A percentile compares a stretch with the other conserved stretches of the same genome.
phyloP scores from a whole-genome alignment of 2,888 invertebrate genomes.

The Branchipolynoe longqiensis region DNA sequence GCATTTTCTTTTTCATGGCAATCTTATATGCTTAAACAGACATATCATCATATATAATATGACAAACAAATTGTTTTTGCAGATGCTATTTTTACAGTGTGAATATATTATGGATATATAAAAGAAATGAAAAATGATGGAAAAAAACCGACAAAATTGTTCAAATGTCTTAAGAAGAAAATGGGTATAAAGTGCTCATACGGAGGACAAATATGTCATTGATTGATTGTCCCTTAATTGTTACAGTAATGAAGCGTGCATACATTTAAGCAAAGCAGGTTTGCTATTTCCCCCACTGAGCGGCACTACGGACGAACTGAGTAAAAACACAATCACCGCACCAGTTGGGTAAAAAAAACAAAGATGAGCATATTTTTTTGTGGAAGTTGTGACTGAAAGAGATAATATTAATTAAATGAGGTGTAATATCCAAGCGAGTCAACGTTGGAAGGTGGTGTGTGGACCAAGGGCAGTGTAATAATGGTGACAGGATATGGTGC shows the following conservation, averaged over 20 bases:
- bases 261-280: background rate
- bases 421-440: no score
- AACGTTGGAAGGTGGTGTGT: conserved; percentile 30
- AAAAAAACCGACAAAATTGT: conserved; percentile 47
- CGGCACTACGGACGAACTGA: no score
- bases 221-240: background rate
- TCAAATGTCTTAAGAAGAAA: conserved; percentile 15
- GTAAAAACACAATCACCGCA: no score
- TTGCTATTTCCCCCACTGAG: no score
- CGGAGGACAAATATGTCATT: conserved; percentile 35
- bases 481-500: background rate
- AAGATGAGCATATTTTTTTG: background rate
- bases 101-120: conserved; percentile 48
- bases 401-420: no score
- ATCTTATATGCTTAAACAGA: conserved; percentile 48
- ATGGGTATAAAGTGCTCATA: conserved; percentile 10
- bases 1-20: conserved; percentile 41
- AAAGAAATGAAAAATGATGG: background rate
- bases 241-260: background rate
- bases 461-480: conserved; percentile 11
- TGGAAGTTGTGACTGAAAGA: background rate
- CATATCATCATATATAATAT: conserved; percentile 52
- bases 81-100: conserved; percentile 57
- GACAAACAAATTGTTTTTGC: conserved; percentile 52
- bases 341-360: background rate